phyloP scores from a whole-genome alignment of 2,113 vertebrate genomes.

The Lutjanus erythropterus region DNA sequence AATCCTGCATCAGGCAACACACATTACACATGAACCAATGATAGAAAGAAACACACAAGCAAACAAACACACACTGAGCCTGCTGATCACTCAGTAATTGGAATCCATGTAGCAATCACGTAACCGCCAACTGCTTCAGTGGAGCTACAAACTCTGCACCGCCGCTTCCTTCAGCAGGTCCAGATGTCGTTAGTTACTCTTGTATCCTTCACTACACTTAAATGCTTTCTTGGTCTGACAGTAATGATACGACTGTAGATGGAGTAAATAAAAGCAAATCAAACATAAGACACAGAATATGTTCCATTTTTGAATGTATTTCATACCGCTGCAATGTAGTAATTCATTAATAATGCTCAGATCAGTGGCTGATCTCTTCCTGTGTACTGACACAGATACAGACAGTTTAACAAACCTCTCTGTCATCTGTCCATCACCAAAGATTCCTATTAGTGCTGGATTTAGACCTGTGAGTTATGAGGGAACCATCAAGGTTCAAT shows the following conservation, averaged over 20 bases:
- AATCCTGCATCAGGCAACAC: not conserved
- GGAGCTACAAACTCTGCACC: slow-evolving; percentile 25
- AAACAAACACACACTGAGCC: not conserved
- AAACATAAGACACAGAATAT: not conserved
- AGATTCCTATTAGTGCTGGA: too few relatives aligned
- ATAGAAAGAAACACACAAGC: slow-evolving; percentile 8
- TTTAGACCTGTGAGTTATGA: too few relatives aligned
- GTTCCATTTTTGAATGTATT: too few relatives aligned
- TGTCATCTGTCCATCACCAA: not conserved
- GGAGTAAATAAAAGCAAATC: not conserved
- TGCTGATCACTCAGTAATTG: slow-evolving; percentile 46
- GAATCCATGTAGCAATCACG: slow-evolving; percentile 41
- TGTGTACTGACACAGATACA: not conserved
- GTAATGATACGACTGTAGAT: not conserved
- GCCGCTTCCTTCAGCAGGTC: not conserved
- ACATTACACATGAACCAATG: not conserved
- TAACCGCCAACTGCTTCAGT: slow-evolving; percentile 31
- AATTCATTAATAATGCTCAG: too few relatives aligned
- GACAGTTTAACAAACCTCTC: not conserved
- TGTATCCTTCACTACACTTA: not conserved
- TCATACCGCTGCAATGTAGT: too few relatives aligned
- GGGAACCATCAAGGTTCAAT: too few relatives aligned
- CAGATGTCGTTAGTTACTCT: not conserved
- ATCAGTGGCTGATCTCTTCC: too few relatives aligned
- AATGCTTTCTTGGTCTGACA: not conserved